These are phyloP conservation scores for Conus betulinus DNA, from an alignment of 1,140 invertebrate species.

Conservation along the genomic window DNA sequence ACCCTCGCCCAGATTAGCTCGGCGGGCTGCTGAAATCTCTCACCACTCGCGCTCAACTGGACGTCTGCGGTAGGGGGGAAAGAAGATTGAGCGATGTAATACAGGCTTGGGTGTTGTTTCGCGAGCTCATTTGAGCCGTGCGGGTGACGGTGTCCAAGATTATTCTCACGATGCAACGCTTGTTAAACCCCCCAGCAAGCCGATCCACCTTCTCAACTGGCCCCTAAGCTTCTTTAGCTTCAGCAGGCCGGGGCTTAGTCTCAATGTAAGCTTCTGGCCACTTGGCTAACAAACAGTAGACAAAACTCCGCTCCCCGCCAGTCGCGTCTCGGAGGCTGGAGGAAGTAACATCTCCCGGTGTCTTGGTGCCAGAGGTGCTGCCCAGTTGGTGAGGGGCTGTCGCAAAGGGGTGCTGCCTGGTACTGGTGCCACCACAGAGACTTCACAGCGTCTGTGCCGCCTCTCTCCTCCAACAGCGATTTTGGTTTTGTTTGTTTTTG, in stretches of 20 bases:
- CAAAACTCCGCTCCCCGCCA: conserved; percentile 20
- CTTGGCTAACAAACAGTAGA: conserved; percentile 23
- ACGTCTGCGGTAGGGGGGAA: not conserved
- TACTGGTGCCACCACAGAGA: too few species aligned
- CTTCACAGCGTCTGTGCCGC: too few species aligned
- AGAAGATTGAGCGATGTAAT: conserved; percentile 6
- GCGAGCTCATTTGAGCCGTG: not conserved
- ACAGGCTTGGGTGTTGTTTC: not conserved
- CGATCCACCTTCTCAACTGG: conserved; percentile 27
- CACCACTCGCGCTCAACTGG: not conserved
- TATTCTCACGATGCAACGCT: conserved; percentile 30
- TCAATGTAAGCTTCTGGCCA: conserved; percentile 5
- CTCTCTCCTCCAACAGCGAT: too few species aligned
- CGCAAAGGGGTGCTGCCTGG: too few species aligned
- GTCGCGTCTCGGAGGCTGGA: not conserved
- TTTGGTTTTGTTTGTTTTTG: too few species aligned
- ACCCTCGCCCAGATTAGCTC: not conserved
- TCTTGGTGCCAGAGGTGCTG: not conserved
- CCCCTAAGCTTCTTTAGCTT: conserved; percentile 22
- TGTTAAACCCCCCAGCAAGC: conserved; percentile 14
- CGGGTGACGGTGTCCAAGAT: not conserved
- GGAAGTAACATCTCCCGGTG: not conserved
- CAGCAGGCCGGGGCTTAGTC: conserved; percentile 13
- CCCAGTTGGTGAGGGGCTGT: too few species aligned
- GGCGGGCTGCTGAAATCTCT: not conserved